phyloP scores from a whole-genome alignment of 1,140 invertebrate species.

The Tetragonula clypearis region DNA sequence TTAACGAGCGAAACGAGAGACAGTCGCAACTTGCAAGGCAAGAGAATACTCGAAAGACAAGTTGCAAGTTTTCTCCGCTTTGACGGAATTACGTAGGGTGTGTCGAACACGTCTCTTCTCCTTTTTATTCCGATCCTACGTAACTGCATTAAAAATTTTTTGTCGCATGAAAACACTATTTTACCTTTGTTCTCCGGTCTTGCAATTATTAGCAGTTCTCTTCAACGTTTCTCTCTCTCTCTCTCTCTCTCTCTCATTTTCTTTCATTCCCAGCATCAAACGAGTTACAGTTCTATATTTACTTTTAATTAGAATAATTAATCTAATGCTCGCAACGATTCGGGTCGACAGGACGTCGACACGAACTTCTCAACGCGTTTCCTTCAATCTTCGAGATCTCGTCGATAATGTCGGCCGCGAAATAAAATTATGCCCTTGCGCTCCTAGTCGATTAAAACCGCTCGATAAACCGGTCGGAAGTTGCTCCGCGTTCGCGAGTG shows the following conservation, averaged over 20 bases:
- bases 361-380: not conserved
- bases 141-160: not conserved
- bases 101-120: not conserved
- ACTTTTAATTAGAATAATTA: slow-evolving; percentile 48
- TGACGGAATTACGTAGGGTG: not conserved
- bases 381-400: not conserved
- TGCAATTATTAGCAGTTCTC: not conserved
- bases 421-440: slow-evolving; percentile 27
- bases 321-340: slow-evolving; percentile 23
- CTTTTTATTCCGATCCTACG: too few species aligned
- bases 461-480: slow-evolving; percentile 25
- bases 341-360: not conserved
- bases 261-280: too few species aligned
- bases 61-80: not conserved
- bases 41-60: not conserved
- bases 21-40: not conserved
- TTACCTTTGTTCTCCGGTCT: not conserved
- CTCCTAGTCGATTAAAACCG: slow-evolving; percentile 40
- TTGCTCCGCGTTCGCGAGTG: too few species aligned
- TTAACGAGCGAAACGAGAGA: not conserved
- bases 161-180: not conserved
- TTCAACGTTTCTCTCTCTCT: not conserved
- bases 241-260: not conserved
- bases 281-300: slow-evolving; percentile 18
- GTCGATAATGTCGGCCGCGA: slow-evolving; percentile 16